Percentiles rank a stretch among this genome's conserved stretches.
Conservation (phyloP, 2,113 vertebrate genomes). For the Dipodomys ordii region DNA sequence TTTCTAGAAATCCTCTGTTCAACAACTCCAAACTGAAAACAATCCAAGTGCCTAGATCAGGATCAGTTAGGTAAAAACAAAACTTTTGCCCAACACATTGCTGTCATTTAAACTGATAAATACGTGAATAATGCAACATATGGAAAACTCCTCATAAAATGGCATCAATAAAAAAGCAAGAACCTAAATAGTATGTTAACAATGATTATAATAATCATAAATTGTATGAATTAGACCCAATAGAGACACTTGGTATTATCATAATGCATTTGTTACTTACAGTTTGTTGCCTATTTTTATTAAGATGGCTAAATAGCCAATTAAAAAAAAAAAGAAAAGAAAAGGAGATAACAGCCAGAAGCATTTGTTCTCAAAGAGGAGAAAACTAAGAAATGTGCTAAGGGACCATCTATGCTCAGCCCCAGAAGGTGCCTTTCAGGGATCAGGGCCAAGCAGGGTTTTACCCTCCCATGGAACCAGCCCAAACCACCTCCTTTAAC, state of each 20-base stretch:
- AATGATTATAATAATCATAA: slow-evolving; percentile 36
- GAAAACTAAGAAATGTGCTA: slow-evolving; percentile 15
- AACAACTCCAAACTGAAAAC: not conserved
- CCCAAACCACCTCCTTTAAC: not conserved
- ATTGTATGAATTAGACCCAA: slow-evolving; percentile 33
- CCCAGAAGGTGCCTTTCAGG: not conserved
- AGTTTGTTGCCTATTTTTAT: slow-evolving; percentile 55
- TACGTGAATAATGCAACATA: not conserved
- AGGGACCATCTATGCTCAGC: not conserved
- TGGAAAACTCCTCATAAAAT: slow-evolving; percentile 46
- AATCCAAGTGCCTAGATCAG: slow-evolving; percentile 11
- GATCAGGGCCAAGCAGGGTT: not conserved
- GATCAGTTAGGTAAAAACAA: not conserved
- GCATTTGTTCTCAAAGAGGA: slow-evolving; percentile 63
- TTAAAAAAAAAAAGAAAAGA: slow-evolving; percentile 45
- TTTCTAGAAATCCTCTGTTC: slow-evolving; percentile 11
- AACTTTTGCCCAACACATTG: not conserved
- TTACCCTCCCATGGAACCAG: not conserved
- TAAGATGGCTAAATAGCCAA: slow-evolving; percentile 65
- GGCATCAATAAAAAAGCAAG: slow-evolving; percentile 16
- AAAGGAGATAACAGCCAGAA: slow-evolving; percentile 53
- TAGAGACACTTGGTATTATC: slow-evolving; percentile 59
- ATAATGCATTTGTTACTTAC: slow-evolving; percentile 65
- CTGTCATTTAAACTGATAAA: slow-evolving; percentile 33
- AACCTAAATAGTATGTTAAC: slow-evolving; percentile 53